Evolutionary conservation across 2,113 vertebrate genomes (phyloP).

Genomic region (Thomomys bottae): DNA sequence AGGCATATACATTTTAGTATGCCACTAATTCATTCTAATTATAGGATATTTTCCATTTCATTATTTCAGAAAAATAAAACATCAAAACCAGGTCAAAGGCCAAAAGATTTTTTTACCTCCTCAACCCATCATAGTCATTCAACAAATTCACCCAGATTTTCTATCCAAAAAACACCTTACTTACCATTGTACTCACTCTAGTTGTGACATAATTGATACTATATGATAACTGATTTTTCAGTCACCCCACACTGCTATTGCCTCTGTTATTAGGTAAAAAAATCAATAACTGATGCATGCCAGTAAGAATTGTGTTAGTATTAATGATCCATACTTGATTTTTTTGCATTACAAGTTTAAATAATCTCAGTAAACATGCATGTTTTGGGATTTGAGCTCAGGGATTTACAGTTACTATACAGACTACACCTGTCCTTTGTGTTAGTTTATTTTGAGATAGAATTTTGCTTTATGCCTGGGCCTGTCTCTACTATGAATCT

Average conservation of each 20-base stretch:
- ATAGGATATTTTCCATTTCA: not conserved
- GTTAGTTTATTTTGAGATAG: too few species aligned
- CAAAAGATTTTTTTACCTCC: not conserved
- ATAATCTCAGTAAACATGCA: not conserved
- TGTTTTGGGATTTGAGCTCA: not conserved
- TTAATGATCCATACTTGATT: not conserved
- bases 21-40: not conserved
- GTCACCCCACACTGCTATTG: not conserved
- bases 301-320: not conserved
- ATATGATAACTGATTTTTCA: not conserved
- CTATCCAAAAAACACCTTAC: not conserved
- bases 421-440: too few species aligned
- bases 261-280: not conserved
- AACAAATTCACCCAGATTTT: not conserved
- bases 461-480: too few species aligned
- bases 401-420: too few species aligned
- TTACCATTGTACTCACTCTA: not conserved
- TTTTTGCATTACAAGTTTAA: not conserved
- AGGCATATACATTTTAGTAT: not conserved
- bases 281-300: not conserved
- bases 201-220: not conserved
- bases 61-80: conserved; percentile 17
- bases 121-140: not conserved
- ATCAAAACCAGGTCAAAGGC: not conserved
- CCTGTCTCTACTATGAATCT: too few species aligned